These are phyloP conservation scores for Rhinopomastus cyanomelas DNA, from an alignment of 2,113 vertebrate species.

Conservation along the genomic window DNA sequence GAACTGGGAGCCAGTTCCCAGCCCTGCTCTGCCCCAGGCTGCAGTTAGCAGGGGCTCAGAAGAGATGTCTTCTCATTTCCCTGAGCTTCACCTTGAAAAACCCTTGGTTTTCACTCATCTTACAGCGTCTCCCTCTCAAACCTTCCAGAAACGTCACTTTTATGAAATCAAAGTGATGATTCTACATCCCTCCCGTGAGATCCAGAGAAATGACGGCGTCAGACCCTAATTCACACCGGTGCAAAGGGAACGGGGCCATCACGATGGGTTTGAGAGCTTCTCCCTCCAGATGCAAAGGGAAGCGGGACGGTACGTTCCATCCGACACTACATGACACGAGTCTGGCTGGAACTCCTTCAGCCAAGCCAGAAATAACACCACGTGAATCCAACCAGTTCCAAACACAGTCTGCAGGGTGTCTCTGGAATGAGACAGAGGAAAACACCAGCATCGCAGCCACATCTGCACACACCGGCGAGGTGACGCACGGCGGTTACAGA, in stretches of 20 bases:
- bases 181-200: neutral
- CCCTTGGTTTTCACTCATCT: neutral
- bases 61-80: neutral
- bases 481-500: neutral
- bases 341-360: neutral
- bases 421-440: neutral
- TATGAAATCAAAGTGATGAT: fast-evolving
- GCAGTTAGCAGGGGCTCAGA: neutral
- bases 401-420: neutral
- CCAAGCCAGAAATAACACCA: neutral
- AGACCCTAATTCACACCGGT: neutral
- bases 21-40: neutral
- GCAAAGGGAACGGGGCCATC: fast-evolving
- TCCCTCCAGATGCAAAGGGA: neutral
- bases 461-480: neutral
- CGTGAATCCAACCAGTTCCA: neutral
- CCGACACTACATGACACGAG: neutral
- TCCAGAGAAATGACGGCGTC: neutral
- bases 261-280: neutral
- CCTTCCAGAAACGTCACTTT: neutral
- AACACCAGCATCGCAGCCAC: neutral
- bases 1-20: neutral
- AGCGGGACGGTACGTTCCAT: neutral
- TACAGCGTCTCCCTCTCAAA: neutral
- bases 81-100: neutral